Conservation (phyloP, 2,113 vertebrate genomes). For the Gobiocypris rarus region DNA sequence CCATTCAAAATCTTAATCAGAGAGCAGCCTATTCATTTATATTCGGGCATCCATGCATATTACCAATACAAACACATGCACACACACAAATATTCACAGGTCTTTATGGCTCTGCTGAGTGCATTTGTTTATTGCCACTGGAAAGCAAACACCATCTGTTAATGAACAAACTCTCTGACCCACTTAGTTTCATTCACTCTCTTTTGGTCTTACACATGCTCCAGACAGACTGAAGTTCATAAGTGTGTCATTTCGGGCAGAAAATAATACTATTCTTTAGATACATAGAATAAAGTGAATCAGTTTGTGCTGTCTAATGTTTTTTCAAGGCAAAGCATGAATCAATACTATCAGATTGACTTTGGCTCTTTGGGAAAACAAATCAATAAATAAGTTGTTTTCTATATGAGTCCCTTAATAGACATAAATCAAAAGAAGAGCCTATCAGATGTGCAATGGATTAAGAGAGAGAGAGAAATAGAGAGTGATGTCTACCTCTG, state of each 20-base stretch:
- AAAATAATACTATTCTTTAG: constrained; percentile 16
- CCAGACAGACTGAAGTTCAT: constrained; percentile 1
- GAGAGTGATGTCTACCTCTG: background rate
- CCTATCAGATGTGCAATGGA: constrained; percentile 24
- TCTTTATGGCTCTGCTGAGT: constrained; percentile 61
- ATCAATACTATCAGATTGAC: constrained; percentile 48
- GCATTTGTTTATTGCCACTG: constrained; percentile 66
- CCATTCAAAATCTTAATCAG: constrained; percentile 47
- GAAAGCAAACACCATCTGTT: constrained; percentile 69
- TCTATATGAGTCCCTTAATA: constrained; percentile 42
- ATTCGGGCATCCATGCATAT: constrained; percentile 47
- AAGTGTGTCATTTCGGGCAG: constrained; percentile 19
- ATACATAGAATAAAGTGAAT: constrained; percentile 14
- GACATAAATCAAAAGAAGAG: constrained; percentile 42
- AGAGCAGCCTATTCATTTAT: constrained; percentile 54
- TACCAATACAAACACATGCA: constrained; percentile 51
- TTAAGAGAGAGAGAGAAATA: constrained; percentile 9
- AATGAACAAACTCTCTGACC: constrained; percentile 67
- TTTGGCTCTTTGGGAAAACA: constrained; percentile 45
- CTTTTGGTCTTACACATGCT: constrained; percentile 1
- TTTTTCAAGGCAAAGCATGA: constrained; percentile 31
- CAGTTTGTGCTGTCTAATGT: constrained; percentile 35
- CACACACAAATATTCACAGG: constrained; percentile 50
- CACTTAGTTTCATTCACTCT: constrained; percentile 59
- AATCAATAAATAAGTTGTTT: constrained; percentile 47